Percentiles rank a stretch among this genome's conserved stretches.
Evolutionary conservation across 2,113 vertebrate species (phyloP).

Genomic region (Cynoglossus semilaevis): DNA sequence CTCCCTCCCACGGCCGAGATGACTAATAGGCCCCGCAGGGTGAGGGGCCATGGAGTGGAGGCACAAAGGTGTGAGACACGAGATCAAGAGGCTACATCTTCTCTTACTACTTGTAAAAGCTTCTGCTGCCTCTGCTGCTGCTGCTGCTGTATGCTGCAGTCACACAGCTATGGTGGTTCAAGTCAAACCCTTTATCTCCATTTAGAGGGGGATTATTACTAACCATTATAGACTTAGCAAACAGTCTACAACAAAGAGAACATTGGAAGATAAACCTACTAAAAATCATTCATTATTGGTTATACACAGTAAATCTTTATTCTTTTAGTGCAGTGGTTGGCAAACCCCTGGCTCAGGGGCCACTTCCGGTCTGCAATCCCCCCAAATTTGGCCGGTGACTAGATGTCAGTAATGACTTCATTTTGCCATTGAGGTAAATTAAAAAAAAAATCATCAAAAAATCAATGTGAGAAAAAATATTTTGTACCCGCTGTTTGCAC

Average conservation of each 20-base stretch:
- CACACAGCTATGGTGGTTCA: constrained; percentile 3
- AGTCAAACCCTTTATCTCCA: constrained; percentile 21
- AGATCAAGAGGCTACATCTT: constrained; percentile 32
- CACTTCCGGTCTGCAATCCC: too few species aligned
- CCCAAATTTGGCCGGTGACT: too few species aligned
- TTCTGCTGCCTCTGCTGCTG: constrained; percentile 33
- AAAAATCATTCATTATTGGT: too few species aligned
- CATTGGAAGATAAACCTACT: too few species aligned
- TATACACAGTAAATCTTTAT: too few species aligned
- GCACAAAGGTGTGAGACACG: constrained; percentile 27
- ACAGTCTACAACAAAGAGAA: not conserved
- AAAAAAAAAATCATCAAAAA: too few species aligned
- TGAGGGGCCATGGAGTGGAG: constrained; percentile 31
- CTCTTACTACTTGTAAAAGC: constrained; percentile 21
- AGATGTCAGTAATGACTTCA: too few species aligned
- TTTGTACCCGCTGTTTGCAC: too few species aligned
- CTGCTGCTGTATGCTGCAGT: constrained; percentile 13
- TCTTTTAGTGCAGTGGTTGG: too few species aligned
- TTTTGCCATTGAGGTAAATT: too few species aligned
- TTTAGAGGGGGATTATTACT: constrained; percentile 5
- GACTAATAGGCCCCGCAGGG: constrained; percentile 64
- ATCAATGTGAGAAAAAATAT: too few species aligned
- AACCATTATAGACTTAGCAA: constrained; percentile 2
- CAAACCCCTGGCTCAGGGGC: too few species aligned
- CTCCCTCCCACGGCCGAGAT: constrained; percentile 44